phyloP scores from a whole-genome alignment of 53 echinoderm and acorn worm species.

The Astropecten irregularis region DNA sequence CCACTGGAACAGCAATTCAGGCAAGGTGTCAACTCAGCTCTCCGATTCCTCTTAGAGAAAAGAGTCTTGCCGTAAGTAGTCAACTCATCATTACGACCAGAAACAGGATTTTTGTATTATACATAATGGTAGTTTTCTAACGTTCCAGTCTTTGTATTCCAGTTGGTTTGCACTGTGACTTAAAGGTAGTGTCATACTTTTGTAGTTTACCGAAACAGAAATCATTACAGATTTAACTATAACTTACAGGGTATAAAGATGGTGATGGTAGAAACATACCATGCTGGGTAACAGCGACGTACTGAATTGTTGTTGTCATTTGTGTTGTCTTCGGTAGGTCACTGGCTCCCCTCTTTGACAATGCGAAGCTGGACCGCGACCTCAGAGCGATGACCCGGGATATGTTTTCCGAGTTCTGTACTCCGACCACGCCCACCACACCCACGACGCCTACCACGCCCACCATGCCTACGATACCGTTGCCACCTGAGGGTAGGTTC shows the following conservation, averaged over 20 bases:
- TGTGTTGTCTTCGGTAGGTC: slow-evolving; percentile 64
- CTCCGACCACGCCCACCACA: slow-evolving; percentile 40
- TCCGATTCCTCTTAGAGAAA: slow-evolving; percentile 88
- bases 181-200: too few species aligned
- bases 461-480: slow-evolving; percentile 11
- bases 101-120: too few species aligned
- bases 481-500: slow-evolving; percentile 71
- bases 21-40: slow-evolving; percentile 78
- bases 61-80: slow-evolving; percentile 92
- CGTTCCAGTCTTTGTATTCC: too few species aligned
- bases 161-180: too few species aligned
- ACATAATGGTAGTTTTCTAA: too few species aligned
- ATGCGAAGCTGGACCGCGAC: slow-evolving; percentile 87
- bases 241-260: too few species aligned
- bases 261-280: too few species aligned
- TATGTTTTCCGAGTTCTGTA: slow-evolving; percentile 89
- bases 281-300: too few species aligned
- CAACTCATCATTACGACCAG: neutral
- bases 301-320: too few species aligned
- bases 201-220: too few species aligned
- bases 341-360: slow-evolving; percentile 86
- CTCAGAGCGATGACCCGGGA: slow-evolving; percentile 92
- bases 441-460: slow-evolving; percentile 25
- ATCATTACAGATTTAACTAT: too few species aligned
- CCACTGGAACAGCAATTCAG: slow-evolving; percentile 84